Base-by-base conservation (phyloP, 2,797 vertebrate species). In the Acipenser transmontanus region DNA sequence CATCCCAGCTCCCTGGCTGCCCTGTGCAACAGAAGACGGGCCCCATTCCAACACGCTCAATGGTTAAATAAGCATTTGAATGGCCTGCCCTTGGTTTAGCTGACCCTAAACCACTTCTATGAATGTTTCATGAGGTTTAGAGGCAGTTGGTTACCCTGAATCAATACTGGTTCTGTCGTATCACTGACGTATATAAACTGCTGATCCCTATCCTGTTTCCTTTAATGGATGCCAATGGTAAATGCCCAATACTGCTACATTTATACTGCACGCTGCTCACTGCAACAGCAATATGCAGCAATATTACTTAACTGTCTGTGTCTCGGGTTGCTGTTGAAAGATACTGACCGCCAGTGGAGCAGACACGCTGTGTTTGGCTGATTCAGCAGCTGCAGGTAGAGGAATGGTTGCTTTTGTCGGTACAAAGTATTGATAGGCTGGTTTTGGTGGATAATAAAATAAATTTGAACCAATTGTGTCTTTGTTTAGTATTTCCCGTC, bases 51-150 rank as follows among this genome's bases (percentile, higher is more conserved):
- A 57, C 47, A 20, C 47, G 10, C 50, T n/a, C 14, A 8, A 49
- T 34, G 59, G 47, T 61, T 51, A 61, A 61, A 51, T 14, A 62
- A 47, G 63, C 57, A 64, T 69, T 50, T 69, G 63, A 69, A 69
- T 47, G 9, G 13, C n/a, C 17, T 61, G 49, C 17, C 57, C 63
- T 61, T 59, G 52, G 61, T 51, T 50, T 47, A 51, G 9, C 14
- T 47, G 56, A 64, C 48, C 56, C 54, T 47, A 59, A 60, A 62
- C 34, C 50, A 48, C 52, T 49, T 54, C 14, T 51, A n/a, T 64
- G 62, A 48, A 64, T 63, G 51, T 68, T 64, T 68, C 54, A 68
- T 64, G 52, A 66, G 57, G 59, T 66, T 49, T 60, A 13, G 47
- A 66, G 64, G 34, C 64, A 61, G 60, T 7, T 10, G 10, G 60